These are phyloP conservation scores for Sarcophaga bullata DNA, from an alignment of 1,140 invertebrate species.

Conservation along the genomic window DNA sequence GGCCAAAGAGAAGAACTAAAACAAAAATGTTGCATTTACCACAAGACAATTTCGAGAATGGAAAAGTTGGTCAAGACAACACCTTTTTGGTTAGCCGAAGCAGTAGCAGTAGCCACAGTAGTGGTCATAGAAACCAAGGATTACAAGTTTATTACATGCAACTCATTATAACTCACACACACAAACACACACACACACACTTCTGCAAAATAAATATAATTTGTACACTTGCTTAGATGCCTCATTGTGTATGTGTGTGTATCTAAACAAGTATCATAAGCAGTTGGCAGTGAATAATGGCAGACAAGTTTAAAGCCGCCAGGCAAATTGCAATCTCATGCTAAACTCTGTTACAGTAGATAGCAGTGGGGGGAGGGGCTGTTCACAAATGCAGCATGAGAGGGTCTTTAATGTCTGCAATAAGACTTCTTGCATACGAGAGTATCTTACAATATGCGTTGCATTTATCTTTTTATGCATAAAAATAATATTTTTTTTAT, in stretches of 20 bases:
- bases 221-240: not conserved
- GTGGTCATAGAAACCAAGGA: constrained; percentile 8
- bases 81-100: not conserved
- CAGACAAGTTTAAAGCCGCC: not conserved
- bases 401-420: too few relatives aligned
- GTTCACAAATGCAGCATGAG: too few relatives aligned
- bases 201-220: not conserved
- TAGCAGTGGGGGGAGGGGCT: too few relatives aligned
- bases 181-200: not conserved
- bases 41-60: not conserved
- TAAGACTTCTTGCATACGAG: too few relatives aligned
- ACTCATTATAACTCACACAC: not conserved
- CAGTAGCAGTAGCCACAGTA: not conserved
- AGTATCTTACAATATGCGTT: too few relatives aligned
- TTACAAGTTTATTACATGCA: not conserved
- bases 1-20: too few relatives aligned
- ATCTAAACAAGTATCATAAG: not conserved
- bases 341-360: too few relatives aligned
- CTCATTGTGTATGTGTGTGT: not conserved
- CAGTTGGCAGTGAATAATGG: constrained; percentile 21
- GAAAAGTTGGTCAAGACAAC: constrained; percentile 10
- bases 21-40: too few relatives aligned
- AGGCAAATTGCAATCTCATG: not conserved
- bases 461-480: too few relatives aligned
- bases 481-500: too few relatives aligned